Base-by-base conservation (phyloP, 2,888 invertebrate species). In the Scaptodrosophila latifasciaeformis region DNA sequence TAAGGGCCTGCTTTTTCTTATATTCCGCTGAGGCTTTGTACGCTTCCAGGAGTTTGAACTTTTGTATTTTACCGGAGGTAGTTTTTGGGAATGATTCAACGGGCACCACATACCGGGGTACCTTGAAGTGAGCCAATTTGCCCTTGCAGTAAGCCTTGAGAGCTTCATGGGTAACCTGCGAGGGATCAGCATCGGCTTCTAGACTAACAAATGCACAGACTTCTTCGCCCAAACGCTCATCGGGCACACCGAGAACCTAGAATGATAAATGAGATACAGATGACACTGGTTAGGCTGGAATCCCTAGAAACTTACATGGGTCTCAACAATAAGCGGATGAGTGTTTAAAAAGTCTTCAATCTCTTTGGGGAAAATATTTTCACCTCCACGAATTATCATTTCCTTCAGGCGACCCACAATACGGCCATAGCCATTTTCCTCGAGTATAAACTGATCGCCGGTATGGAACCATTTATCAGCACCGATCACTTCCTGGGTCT, bases 341-440 rank as follows among this genome's bases (percentile, higher is more conserved):
- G 89, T 88, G 67, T 90, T 90, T 1, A 94, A 81, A 59, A 91
- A 89, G 62, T 92, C 90, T 86, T 95, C 94, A 42, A 95, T 88
- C 88, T 94, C 94, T 88, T 89, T 90, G 0, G 95, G 94, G 81
- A 91, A 93, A 50, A 95, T 90, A 78, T 94, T 94, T 85, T 93
- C 93, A n/a, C 94, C 94, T 2, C 93, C 93, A 40, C 93, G 87
- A 49, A 93, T 93, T 39, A 94, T 89, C 89, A 94, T 89, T 65
- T 94, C 93, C 81, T 93, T 93, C 10, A 91, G 78, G 46, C 93
- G 87, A 0, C 93, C 94, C 15, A 92, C 89, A 57, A 94, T 89
- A 67, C 86, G 84, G 0, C 90, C 91, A 76, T 92, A 92, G 0
- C 93, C 93, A 64, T 91, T 88, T 57, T 89, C 88, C 44, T 88